Base-by-base conservation (phyloP, 2,888 invertebrate genomes). In the Tortrix viridana region DNA sequence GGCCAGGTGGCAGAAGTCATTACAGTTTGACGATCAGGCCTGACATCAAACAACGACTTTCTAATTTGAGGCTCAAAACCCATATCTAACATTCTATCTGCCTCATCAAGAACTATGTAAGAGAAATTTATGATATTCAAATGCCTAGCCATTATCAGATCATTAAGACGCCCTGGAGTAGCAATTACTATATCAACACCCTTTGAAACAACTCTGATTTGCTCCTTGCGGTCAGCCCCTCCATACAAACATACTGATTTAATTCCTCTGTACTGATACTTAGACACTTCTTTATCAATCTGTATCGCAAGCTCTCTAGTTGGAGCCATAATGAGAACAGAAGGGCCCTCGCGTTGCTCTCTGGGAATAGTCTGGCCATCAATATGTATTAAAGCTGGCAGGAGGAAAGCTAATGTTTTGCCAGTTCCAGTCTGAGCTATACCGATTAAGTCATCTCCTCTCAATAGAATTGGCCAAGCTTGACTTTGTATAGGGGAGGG, bases 1-100 rank as follows among this genome's bases (percentile, higher is more conserved):
- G 98, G 98, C 99, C 98, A 99, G 0, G 99, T 99, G 14, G 99
- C 99, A 79, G 96, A 97, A 0, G 98, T 99, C 98, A 99, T 98
- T 0, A 98, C 95, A n/a, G 98, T 98, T 82, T 99, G 98, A 58
- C 98, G 89, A 79, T 97, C 97, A 6, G 98, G 97, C 58, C 97
- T 93, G 20, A 98, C 94, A 76, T 96, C 95, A 64, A 96, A 92
- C 69, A 98, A 86, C 14, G 96, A 95, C 79, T 96, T 96, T 43
- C 96, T 94, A 69, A 99, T 99, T 93, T 95, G 97, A 3, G 96
- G 96, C 75, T 96, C 97, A 79, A 97, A 97, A 18, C 97, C 97
- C 95, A 97, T 95, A 74, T 97, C 97, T 69, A 97, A 86, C 97
- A 97, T 97, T 65, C 96, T 93, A 81, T 97, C 97, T 9, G 97